Evolutionary conservation across 2,113 vertebrate genomes (phyloP), one percentile per base, ranked within the genome.

Genomic region (Pseudopodoces humilis): DNA sequence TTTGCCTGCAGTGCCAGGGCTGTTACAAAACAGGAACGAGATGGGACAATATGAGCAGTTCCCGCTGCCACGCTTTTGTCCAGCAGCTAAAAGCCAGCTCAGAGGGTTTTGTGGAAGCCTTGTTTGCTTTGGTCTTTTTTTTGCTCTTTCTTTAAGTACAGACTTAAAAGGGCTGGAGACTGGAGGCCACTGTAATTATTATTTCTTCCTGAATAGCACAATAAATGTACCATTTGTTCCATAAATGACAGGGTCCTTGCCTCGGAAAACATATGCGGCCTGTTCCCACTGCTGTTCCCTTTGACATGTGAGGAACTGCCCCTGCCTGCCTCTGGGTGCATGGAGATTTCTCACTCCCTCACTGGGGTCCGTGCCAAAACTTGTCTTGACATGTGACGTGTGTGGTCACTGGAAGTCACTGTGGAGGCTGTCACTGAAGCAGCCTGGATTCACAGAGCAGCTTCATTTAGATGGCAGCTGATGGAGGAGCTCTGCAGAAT

Each of bases 171-270:
- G 89, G 46, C 74, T 69, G 47, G 47, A 71, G 81, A 76, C 86
- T 95, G 80, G 79, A 90, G 83, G 88, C 79, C 83, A 62, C 79
- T 90, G 39, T 86, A 93, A 86, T 97, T 93, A 78, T 81, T 74
- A 56, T 93, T 95, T 90, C 69, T 78, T 83, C 80, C 72, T 83
- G 79, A 88, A 27, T 6, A 83, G 83, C 65, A 81, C 82, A 87
- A 78, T 90, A 94, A 96, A 75, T 83, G 60, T 86, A n/a, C 56
- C 7, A 12, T 77, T 95, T 88, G 84, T 81, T 91, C 63, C 71
- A 63, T 79, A 72, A 95, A 80, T 86, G 91, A 58, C 79, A 43
- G 92, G 68, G 79, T 78, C 60, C 79, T 93, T 88, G 67, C 87
- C 52, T 92, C 3, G 0, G 43, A 77, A 71, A 87, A 86, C 78